These are phyloP conservation scores for Cottus gobio DNA, from an alignment of 2,113 vertebrate genomes.

Conservation along the genomic window DNA sequence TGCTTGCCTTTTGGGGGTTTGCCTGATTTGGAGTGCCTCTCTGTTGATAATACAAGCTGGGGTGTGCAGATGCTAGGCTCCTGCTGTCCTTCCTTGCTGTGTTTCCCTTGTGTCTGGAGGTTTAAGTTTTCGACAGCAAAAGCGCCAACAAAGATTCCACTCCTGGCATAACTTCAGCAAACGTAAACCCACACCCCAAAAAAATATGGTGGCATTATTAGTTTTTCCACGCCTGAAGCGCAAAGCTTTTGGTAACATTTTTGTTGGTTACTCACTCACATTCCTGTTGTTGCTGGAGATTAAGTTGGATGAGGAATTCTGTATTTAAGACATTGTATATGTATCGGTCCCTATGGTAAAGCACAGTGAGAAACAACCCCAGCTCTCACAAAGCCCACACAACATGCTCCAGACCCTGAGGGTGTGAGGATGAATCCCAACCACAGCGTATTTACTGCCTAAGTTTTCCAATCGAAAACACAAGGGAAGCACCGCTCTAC, in stretches of 20 bases:
- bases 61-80: constrained; percentile 40
- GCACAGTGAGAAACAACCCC: constrained; percentile 20
- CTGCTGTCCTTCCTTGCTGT: constrained; percentile 4
- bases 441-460: constrained; percentile 33
- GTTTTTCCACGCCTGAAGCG: constrained; percentile 18
- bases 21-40: constrained; percentile 57
- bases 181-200: background rate
- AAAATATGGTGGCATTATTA: constrained; percentile 4
- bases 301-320: background rate
- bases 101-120: constrained; percentile 19
- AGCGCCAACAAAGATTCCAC: constrained; percentile 1
- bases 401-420: constrained; percentile 32
- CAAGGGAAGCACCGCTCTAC: constrained; percentile 41
- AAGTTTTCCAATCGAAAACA: constrained; percentile 45
- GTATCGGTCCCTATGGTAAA: constrained; percentile 23
- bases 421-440: constrained; percentile 39
- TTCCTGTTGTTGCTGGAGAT: constrained; percentile 20
- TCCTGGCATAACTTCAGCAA: constrained; percentile 6
- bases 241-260: constrained; percentile 5
- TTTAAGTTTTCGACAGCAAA: constrained; percentile 22
- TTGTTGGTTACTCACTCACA: constrained; percentile 7
- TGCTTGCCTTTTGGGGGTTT: constrained; percentile 54
- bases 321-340: constrained; percentile 7
- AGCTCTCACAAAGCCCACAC: constrained; percentile 39
- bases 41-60: constrained; percentile 46